Base-by-base conservation (phyloP, 2,113 vertebrate species). In the Falcunculus frontatus region DNA sequence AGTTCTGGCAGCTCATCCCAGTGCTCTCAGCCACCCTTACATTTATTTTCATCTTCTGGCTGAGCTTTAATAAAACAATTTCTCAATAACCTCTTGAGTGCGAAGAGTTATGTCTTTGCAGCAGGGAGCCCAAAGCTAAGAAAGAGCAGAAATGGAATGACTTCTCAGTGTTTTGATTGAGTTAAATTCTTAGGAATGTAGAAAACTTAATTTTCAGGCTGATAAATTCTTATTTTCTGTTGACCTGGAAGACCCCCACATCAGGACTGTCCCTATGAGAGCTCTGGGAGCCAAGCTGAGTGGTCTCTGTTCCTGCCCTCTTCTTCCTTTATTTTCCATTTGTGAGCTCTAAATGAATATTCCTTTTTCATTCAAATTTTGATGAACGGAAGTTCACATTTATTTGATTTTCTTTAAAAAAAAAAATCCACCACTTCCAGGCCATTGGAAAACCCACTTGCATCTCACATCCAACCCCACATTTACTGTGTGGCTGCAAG, bases 1-100 rank as follows among this genome's bases (percentile, higher is more conserved):
- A 32, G 64, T 35, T 88, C 53, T 73, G 73, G 63, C 35, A 62
- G 30, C 35, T 33, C 35, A 23, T 68, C 19, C 37, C 35, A 8
- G 26, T 26, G 69, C 25, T 35, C 35, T 74, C 5, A 9, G 33
- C 27, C 27, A 42, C 23, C 6, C 25, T 50, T 15, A 29, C 21
- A 49, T 37, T 92, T 73, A 20, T 84, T 84, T 73, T 87, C 21
- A 17, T 88, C 44, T 76, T 76, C 46, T 74, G 64, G 15, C 23
- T 74, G 56, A 87, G 49, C 35, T 63, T 87, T 73, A 92, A 90
- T 90, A 84, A 92, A 92, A 25, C 26, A 13, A 16, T 82, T 84
- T 39, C 42, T 73, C 62, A 46, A 19, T 56, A 81, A 62, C 25
- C 35, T 60, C 50, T 55, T 14, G 70, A 44, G 39, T 20, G 11